These are phyloP conservation scores for Calameuta pallipes DNA, from an alignment of 2,888 invertebrate genomes.

Conservation along the genomic window DNA sequence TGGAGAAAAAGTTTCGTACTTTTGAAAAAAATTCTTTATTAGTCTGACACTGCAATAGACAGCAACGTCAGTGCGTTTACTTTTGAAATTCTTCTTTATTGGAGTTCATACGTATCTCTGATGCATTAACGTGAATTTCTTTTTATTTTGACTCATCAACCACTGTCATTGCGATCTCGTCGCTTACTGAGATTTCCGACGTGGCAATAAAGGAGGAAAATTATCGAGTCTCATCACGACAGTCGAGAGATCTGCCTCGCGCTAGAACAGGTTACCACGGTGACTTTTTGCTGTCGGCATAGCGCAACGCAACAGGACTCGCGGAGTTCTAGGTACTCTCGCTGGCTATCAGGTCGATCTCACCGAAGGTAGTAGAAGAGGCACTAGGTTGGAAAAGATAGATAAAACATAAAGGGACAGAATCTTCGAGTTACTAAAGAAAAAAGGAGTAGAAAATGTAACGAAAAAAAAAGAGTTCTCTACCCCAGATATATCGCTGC, in stretches of 20 bases:
- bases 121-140: neutral
- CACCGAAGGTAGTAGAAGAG: constrained; percentile 1
- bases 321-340: constrained; percentile 30
- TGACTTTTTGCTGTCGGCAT: constrained; percentile 48
- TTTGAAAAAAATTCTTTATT: neutral
- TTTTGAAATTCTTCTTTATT: neutral
- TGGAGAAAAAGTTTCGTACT: neutral
- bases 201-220: neutral
- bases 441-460: neutral
- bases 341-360: neutral
- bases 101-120: neutral
- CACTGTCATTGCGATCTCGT: neutral
- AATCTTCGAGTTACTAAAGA: neutral
- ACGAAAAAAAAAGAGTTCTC: neutral
- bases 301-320: constrained; percentile 23
- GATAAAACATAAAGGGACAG: neutral
- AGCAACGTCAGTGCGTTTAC: neutral
- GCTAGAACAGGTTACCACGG: constrained; percentile 43
- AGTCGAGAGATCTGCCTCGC: constrained; percentile 17
- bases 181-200: neutral
- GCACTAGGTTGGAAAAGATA: neutral
- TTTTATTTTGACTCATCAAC: neutral
- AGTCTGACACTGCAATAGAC: neutral
- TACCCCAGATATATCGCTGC: neutral
- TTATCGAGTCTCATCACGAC: constrained; percentile 42